These are phyloP conservation scores for Copsychus sechellarum DNA, from an alignment of 2,113 vertebrate species.

Conservation along the genomic window DNA sequence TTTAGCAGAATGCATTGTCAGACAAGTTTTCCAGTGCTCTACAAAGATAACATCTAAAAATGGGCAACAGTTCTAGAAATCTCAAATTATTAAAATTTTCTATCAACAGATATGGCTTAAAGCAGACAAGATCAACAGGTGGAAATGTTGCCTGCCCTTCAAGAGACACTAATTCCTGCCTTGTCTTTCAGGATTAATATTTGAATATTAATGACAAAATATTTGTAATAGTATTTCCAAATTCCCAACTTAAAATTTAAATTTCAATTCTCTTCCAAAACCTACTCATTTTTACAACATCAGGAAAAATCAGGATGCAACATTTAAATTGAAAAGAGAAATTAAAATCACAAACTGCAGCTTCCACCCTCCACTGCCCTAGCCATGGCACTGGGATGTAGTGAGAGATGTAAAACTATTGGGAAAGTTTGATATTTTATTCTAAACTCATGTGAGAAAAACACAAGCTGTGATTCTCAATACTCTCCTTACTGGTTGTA, in stretches of 20 bases:
- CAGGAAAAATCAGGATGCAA: background rate
- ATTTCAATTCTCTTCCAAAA: background rate
- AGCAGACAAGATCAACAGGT: background rate
- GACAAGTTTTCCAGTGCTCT: background rate
- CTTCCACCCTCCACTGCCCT: background rate
- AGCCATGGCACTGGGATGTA: background rate
- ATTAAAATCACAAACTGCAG: background rate
- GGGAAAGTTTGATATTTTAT: background rate
- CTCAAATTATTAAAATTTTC: background rate
- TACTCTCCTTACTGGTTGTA: background rate
- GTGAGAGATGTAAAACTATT: background rate
- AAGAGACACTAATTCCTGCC: background rate
- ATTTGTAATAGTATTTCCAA: rapidly evolving
- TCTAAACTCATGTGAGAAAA: background rate
- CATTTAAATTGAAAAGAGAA: background rate
- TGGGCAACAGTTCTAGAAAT: background rate
- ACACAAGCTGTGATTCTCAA: background rate
- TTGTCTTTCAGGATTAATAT: background rate
- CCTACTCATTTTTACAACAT: background rate
- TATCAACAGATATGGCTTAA: background rate
- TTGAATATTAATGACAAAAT: background rate
- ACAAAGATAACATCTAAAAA: background rate
- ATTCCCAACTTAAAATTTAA: background rate
- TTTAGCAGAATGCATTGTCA: background rate
- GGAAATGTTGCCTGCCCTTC: background rate